phyloP scores from a whole-genome alignment of 2,113 vertebrate genomes.

The Tychaedon coryphoeus region DNA sequence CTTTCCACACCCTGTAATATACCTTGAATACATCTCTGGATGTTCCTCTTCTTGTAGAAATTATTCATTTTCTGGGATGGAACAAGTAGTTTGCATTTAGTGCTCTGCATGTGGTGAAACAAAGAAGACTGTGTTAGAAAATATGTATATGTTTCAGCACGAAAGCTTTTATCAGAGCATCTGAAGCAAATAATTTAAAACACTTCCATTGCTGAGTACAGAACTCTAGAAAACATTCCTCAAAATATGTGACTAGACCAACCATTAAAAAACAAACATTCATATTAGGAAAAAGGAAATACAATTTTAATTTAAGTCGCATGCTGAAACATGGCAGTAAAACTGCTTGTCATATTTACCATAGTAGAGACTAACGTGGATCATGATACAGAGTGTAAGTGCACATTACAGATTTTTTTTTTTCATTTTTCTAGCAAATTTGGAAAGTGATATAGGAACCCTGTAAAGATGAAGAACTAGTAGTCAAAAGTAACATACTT shows the following conservation, averaged over 20 bases:
- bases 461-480: constrained; percentile 5
- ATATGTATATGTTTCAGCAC: neutral
- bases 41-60: neutral
- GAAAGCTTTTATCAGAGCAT: neutral
- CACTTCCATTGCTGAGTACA: neutral
- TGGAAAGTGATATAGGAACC: neutral
- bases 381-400: neutral
- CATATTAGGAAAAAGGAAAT: neutral
- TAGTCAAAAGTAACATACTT: constrained; percentile 18
- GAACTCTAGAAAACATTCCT: neutral
- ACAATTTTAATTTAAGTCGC: neutral
- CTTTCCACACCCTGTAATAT: neutral
- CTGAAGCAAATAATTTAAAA: constrained; percentile 15
- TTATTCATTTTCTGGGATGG: neutral
- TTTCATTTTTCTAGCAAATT: neutral
- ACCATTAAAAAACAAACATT: neutral
- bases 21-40: neutral
- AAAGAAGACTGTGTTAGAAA: neutral
- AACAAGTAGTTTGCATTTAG: neutral
- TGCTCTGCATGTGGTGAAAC: neutral
- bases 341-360: neutral
- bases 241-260: neutral
- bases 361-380: neutral
- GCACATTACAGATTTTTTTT: neutral
- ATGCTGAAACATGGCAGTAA: neutral